Conservation (phyloP, 1,140 invertebrate genomes). For the Penaeus japonicus region DNA sequence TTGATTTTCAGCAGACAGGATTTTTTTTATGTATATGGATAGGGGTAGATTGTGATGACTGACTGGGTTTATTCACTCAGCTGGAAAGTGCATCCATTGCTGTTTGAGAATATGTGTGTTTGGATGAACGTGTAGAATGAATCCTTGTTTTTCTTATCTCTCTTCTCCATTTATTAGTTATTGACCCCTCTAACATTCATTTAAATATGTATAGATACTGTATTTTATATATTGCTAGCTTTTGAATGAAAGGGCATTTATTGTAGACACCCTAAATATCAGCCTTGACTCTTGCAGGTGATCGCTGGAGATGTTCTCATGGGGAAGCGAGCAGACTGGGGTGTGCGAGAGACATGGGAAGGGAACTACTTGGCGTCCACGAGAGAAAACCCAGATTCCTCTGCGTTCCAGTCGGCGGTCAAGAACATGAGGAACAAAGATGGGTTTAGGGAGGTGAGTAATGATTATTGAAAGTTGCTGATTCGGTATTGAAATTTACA, state of each 20-base stretch:
- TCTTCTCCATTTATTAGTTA: background rate
- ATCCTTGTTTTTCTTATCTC: background rate
- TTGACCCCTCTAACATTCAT: background rate
- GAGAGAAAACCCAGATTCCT: slow-evolving; percentile 79
- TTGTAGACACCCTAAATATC: background rate
- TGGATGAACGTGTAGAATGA: too few species aligned
- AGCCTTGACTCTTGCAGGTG: slow-evolving; percentile 70
- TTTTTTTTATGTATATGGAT: too few species aligned
- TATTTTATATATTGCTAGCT: too few species aligned
- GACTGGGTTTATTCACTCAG: too few species aligned
- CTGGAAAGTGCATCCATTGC: too few species aligned
- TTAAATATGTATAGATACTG: too few species aligned
- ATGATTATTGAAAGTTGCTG: too few species aligned
- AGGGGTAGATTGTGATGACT: too few species aligned
- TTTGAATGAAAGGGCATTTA: slow-evolving; percentile 37
- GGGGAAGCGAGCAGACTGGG: slow-evolving; percentile 81
- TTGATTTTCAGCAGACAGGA: too few species aligned
- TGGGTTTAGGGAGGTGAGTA: slow-evolving; percentile 72
- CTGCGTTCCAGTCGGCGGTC: slow-evolving; percentile 75
- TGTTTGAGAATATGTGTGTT: too few species aligned
- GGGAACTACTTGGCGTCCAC: slow-evolving; percentile 87
- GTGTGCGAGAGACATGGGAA: slow-evolving; percentile 83
- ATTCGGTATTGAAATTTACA: too few species aligned
- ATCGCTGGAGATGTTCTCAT: slow-evolving; percentile 80
- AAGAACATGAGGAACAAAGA: slow-evolving; percentile 77